Conservation (phyloP, 2,888 invertebrate genomes). For the Nomada fucata region DNA sequence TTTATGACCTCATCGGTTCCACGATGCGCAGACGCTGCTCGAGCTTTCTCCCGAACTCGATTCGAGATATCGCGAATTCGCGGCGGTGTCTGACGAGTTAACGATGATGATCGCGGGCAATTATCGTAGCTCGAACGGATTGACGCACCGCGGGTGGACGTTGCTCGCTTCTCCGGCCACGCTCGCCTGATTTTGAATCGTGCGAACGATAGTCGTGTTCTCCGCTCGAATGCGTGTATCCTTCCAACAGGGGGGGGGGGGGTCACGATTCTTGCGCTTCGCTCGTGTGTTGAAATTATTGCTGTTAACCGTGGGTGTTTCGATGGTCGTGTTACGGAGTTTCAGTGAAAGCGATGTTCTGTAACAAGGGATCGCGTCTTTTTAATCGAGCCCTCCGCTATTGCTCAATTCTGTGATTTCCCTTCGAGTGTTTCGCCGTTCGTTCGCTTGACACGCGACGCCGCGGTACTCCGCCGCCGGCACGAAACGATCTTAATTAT, state of each 20-base stretch:
- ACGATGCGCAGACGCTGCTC: slow-evolving; percentile 14
- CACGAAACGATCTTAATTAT: not conserved
- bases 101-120: slow-evolving; percentile 11
- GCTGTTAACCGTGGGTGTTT: not conserved
- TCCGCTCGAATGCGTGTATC: not conserved
- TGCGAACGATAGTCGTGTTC: not conserved
- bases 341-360: slow-evolving; percentile 9
- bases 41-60: slow-evolving; percentile 62
- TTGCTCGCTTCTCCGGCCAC: not conserved
- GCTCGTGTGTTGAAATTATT: slow-evolving; percentile 2
- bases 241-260: not conserved
- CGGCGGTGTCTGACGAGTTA: slow-evolving; percentile 8
- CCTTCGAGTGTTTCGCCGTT: not conserved
- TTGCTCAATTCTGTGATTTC: slow-evolving; percentile 2
- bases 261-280: not conserved
- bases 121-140: not conserved
- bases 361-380: not conserved
- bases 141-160: not conserved
- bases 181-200: not conserved
- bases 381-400: too few species aligned
- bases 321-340: not conserved
- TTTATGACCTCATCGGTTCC: too few species aligned
- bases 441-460: too few species aligned
- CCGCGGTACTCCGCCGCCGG: not conserved
- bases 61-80: slow-evolving; percentile 23